Conservation (phyloP, 92 coral and sea anemone genomes). For the Umimayanthus kanabou region DNA sequence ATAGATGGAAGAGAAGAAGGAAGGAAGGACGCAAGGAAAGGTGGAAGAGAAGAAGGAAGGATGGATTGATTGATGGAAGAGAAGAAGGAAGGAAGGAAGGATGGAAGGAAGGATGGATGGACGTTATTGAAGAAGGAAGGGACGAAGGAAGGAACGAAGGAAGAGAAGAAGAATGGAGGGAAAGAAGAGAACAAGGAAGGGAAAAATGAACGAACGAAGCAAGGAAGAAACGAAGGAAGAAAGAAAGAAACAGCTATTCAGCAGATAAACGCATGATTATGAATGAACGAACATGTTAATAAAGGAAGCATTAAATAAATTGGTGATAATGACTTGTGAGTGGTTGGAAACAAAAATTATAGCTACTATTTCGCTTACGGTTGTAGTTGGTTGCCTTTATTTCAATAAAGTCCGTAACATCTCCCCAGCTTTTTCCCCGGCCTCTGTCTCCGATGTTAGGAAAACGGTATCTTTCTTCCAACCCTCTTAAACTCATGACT, state of each 20-base stretch:
- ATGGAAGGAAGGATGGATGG: too few species aligned
- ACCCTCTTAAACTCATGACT: neutral
- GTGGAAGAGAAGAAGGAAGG: too few species aligned
- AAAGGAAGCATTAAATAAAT: neutral
- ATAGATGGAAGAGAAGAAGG: neutral
- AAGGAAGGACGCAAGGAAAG: neutral
- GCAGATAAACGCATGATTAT: neutral
- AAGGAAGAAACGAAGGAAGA: neutral
- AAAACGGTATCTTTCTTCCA: conserved; percentile 14
- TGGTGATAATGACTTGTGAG: neutral
- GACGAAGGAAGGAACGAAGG: too few species aligned
- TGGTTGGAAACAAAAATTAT: neutral
- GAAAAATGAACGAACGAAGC: neutral
- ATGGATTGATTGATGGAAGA: too few species aligned
- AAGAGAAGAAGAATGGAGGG: too few species aligned
- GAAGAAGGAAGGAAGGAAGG: too few species aligned
- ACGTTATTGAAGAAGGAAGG: too few species aligned
- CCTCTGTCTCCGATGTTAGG: neutral
- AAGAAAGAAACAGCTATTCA: neutral
- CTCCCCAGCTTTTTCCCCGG: neutral
- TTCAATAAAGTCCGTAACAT: conserved; percentile 7
- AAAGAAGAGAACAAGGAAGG: too few species aligned
- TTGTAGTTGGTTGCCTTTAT: conserved; percentile 13
- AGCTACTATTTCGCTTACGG: neutral
- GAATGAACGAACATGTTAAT: neutral